These are phyloP conservation scores for Ecliptopera silaceata DNA, from an alignment of 2,888 invertebrate species.

Conservation along the genomic window DNA sequence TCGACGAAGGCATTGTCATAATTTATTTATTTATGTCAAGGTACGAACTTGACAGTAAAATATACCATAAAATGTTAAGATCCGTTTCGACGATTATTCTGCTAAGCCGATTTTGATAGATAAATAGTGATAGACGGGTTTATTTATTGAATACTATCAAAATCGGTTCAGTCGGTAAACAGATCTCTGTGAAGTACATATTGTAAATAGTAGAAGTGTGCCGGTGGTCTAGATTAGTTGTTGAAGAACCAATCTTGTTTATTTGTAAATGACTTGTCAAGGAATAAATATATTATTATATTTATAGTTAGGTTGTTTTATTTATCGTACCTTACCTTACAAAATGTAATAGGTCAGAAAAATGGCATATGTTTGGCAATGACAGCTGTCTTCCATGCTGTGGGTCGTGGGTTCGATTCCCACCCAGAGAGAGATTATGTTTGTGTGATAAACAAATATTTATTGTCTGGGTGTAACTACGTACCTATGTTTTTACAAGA, in stretches of 20 bases:
- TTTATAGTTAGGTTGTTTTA: conserved; percentile 58
- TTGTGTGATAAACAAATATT: too few species aligned
- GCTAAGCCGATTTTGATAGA: conserved; percentile 27
- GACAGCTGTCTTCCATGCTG: too few species aligned
- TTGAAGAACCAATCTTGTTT: conserved; percentile 62
- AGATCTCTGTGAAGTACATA: conserved; percentile 48
- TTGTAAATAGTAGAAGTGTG: conserved; percentile 46
- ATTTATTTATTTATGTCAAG: too few species aligned
- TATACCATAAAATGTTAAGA: too few species aligned
- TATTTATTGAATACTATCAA: conserved; percentile 26
- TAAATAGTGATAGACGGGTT: conserved; percentile 14
- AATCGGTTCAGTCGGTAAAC: conserved; percentile 19
- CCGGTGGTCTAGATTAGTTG: conserved; percentile 36
- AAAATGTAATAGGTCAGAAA: too few species aligned
- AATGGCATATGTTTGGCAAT: too few species aligned
- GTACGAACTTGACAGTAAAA: too few species aligned
- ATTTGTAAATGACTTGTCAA: conserved; percentile 61
- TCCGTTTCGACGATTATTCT: conserved; percentile 19
- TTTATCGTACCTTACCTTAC: conserved; percentile 7
- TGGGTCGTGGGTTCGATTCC: too few species aligned
- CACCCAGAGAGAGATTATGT: too few species aligned
- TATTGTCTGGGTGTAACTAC: too few species aligned
- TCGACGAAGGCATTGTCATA: too few species aligned
- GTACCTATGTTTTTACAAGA: too few species aligned
- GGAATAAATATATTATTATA: conserved; percentile 78